A percentile compares a stretch with the other conserved stretches of the same genome.
Conservation (phyloP, 1,140 invertebrate species). For the Lepidurus apus region DNA sequence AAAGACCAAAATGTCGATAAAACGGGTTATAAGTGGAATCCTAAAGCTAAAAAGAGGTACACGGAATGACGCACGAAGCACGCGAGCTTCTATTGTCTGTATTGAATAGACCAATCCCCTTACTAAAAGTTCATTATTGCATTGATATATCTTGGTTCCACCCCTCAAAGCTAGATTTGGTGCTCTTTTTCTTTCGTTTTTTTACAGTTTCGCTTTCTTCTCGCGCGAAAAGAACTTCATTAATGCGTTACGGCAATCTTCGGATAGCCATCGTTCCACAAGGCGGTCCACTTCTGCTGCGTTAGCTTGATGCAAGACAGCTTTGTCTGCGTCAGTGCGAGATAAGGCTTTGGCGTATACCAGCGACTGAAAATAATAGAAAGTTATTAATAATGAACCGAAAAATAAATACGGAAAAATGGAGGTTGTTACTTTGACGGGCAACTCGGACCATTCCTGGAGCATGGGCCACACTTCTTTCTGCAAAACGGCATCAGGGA, state of each 20-base stretch:
- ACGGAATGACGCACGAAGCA: neutral
- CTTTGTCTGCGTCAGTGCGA: constrained; percentile 44
- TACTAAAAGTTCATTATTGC: neutral
- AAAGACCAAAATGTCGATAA: too few species aligned
- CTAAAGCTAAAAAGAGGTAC: too few species aligned
- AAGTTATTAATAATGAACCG: constrained; percentile 24
- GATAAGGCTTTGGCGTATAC: constrained; percentile 53
- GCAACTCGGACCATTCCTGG: constrained; percentile 48
- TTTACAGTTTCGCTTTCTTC: neutral
- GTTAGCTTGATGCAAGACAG: constrained; percentile 52
- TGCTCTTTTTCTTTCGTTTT: too few species aligned
- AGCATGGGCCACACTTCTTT: constrained; percentile 55
- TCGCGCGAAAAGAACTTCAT: constrained; percentile 47
- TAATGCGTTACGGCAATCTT: constrained; percentile 55
- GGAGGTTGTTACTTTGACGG: constrained; percentile 41
- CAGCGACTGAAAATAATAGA: constrained; percentile 48
- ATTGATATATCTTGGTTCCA: neutral
- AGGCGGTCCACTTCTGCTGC: constrained; percentile 52
- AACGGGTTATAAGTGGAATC: too few species aligned
- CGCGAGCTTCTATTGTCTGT: neutral
- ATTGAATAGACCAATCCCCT: neutral
- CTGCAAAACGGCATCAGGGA: constrained; percentile 53
- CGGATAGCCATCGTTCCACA: constrained; percentile 54
- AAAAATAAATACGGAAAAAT: neutral
- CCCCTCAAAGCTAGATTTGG: neutral